These are phyloP conservation scores for Drosophila incognita DNA, from an alignment of 2,888 invertebrate species.

Conservation along the genomic window DNA sequence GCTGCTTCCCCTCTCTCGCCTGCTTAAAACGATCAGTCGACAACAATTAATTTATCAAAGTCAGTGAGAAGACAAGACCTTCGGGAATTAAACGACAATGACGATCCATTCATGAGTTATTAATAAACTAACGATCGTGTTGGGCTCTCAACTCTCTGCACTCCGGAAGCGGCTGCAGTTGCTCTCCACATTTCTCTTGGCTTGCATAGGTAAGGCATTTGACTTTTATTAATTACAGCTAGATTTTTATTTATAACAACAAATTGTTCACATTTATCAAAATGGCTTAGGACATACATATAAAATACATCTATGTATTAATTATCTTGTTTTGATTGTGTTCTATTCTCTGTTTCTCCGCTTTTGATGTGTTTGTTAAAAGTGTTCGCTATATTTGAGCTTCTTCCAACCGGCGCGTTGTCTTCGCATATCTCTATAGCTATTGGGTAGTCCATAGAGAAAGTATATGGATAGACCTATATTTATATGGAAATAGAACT, in stretches of 20 bases:
- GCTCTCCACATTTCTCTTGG: conserved; percentile 61
- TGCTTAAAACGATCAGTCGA: conserved; percentile 51
- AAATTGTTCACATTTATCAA: conserved; percentile 77
- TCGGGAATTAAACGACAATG: conserved; percentile 73
- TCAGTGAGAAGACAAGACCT: conserved; percentile 68
- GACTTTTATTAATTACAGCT: conserved; percentile 76
- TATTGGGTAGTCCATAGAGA: conserved; percentile 88
- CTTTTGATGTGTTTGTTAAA: conserved; percentile 39
- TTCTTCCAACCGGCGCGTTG: conserved; percentile 83
- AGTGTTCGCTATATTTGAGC: conserved; percentile 79
- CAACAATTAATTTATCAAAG: conserved; percentile 76
- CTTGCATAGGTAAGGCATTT: conserved; percentile 51
- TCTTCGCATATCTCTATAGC: conserved; percentile 80
- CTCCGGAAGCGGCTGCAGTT: conserved; percentile 66
- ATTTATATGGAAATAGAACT: conserved; percentile 57
- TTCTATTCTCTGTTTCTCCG: conserved; percentile 10
- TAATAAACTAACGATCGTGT: conserved; percentile 70
- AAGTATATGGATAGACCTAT: conserved; percentile 90
- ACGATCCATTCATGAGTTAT: conserved; percentile 70
- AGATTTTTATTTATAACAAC: conserved; percentile 76
- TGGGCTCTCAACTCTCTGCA: conserved; percentile 28
- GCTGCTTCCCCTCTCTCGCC: conserved; percentile 7
- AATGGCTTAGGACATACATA: conserved; percentile 56
- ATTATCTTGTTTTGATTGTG: conserved; percentile 44
- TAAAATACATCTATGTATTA: conserved; percentile 37